Percentiles rank a stretch among this genome's conserved stretches.
Evolutionary conservation across 2,113 vertebrate genomes (phyloP).

Genomic region (Pelecanus crispus): DNA sequence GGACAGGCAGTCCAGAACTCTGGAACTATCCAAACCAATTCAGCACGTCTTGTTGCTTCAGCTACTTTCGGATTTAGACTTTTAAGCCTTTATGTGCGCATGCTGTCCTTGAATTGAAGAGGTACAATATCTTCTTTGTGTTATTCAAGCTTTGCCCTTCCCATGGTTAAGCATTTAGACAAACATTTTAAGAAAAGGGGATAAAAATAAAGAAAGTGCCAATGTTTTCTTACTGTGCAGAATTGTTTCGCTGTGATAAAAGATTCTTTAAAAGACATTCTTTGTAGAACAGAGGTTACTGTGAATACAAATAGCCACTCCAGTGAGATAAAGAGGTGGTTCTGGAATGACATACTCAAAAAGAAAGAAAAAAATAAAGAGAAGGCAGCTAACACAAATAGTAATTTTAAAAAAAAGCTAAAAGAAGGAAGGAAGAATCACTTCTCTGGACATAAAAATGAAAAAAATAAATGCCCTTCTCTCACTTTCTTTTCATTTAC

Average conservation of each 20-base stretch:
- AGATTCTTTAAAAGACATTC: background rate
- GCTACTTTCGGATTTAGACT: background rate
- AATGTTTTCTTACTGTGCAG: background rate
- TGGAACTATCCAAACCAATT: background rate
- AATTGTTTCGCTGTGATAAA: background rate
- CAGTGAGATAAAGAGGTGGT: background rate
- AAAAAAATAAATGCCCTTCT: background rate
- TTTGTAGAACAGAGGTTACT: background rate
- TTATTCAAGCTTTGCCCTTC: background rate
- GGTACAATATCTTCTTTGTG: background rate
- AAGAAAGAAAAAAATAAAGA: background rate
- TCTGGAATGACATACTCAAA: background rate
- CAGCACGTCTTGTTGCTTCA: background rate
- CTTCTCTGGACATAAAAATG: background rate
- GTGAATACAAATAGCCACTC: background rate
- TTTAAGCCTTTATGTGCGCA: background rate
- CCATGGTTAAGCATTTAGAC: background rate
- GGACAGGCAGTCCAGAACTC: background rate
- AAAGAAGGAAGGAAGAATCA: background rate
- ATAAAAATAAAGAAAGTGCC: background rate
- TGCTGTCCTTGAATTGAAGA: background rate
- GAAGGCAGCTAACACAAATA: background rate
- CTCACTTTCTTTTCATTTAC: background rate
- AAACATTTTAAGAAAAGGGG: background rate
- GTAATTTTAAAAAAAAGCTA: background rate